Base-by-base conservation (phyloP, 2,888 invertebrate genomes). In the Melinaea marsaeus region DNA sequence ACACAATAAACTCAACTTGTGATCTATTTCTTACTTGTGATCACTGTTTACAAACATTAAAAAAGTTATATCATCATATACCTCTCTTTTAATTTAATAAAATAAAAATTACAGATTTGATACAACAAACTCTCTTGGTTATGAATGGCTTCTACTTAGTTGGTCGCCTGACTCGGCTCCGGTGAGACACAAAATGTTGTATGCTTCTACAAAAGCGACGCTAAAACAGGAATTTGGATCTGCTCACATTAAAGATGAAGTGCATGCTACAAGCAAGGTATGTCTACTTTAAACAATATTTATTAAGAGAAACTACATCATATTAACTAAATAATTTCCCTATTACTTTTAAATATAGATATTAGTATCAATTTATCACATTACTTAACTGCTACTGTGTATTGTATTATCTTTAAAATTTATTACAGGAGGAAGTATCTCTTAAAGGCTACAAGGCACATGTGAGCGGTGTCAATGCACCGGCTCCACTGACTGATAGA, bases 121-220 rank as follows among this genome's bases (percentile, higher is more conserved):
- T 78, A 91, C 93, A 33, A 95, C 94, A 78, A 95, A 95, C 70
- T 93, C 95, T 11, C 91, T 94, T 6, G 97, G 97, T 0, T 95
- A 96, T 84, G 96, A 97, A 75, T 99, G 99, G 99, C 84, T 99
- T 7, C 92, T 98, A 61, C 94, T 98, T 61, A 96, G 96, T 74
- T 99, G 98, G 97, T 97, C 96, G 0, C 99, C 99, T 0, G 99
- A 99, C 78, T 93, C 93, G 63, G 96, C 98, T 0, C 94, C 96
- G 0, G 95, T 99, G 3, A 92, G 99, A 63, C 95, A 98, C 78
- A 99, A 99, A 87, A 99, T 99, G 99, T 90, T 99, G 61, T 98
- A 98, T 77, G 99, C 99, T 0, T 98, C 98, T 0, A 99, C 99
- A 0, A 97, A 98, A 86, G 97, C 99, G 0, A 99, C 99, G 0